Evolutionary conservation across 2,888 invertebrate species (phyloP).

Genomic region (Ichneumon xanthorius): DNA sequence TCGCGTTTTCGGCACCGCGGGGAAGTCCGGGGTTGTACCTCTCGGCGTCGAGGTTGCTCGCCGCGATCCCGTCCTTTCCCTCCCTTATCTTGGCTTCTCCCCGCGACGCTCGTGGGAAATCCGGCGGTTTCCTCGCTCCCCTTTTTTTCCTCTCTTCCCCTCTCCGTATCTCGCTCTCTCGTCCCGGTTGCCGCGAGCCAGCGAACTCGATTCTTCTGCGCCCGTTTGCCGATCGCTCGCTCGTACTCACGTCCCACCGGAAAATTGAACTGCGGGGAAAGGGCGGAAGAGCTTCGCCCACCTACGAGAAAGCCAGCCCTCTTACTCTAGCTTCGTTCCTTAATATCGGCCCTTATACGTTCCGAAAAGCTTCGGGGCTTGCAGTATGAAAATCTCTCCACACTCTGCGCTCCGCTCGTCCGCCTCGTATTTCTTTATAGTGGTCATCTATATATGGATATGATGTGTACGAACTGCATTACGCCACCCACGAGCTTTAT

Average conservation of each 20-base stretch:
- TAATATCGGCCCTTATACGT: constrained; percentile 30
- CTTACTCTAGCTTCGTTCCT: constrained; percentile 19
- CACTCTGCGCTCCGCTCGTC: neutral
- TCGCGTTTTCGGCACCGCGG: constrained; percentile 50
- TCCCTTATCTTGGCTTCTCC: constrained; percentile 39
- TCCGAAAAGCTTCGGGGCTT: constrained; percentile 14
- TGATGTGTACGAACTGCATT: neutral
- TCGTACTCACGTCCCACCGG: constrained; percentile 49
- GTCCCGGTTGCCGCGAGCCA: neutral
- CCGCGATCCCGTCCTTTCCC: neutral
- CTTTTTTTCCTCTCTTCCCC: neutral
- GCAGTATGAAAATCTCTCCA: neutral
- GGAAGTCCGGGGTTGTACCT: constrained; percentile 26
- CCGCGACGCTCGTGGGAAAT: constrained; percentile 57
- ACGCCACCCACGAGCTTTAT: constrained; percentile 1
- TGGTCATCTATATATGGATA: neutral
- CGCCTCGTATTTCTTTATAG: constrained; percentile 1
- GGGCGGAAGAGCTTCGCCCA: constrained; percentile 32
- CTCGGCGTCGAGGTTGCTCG: constrained; percentile 20
- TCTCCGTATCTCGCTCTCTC: neutral
- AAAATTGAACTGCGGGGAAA: constrained; percentile 66
- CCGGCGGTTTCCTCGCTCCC: constrained; percentile 50
- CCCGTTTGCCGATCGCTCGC: constrained; percentile 42
- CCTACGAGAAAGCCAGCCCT: constrained; percentile 10
- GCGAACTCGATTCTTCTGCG: neutral